Base-by-base conservation (phyloP, 2,888 invertebrate genomes). In the Endomychus coccineus region DNA sequence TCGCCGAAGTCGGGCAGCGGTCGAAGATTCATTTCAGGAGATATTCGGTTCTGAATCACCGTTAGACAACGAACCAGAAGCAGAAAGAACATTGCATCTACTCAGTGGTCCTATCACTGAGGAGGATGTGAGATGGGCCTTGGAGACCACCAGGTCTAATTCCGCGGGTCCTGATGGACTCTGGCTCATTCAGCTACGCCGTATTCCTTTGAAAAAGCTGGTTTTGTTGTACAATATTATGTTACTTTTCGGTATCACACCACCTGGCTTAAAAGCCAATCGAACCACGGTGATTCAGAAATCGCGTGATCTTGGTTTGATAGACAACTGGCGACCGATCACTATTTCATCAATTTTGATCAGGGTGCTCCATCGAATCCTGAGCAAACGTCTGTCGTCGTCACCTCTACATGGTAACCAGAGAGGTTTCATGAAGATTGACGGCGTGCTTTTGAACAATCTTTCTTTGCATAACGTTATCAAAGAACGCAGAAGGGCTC, bases 91-190 rank as follows among this genome's bases (percentile, higher is more conserved):
- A n/a, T n/a, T n/a, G n/a, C n/a, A n/a, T n/a, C n/a, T n/a, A n/a
- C n/a, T 19, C 27, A 9, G 11, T 16, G 10, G 0, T 1, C 36
- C 34, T 7, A 22, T 39, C 9, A 28, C 39, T 5, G 39, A 19
- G 15, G 24, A 25, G 7, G 43, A 45, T 4, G 16, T 45, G 1
- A 3, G 2, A 3, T 3, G n/a, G 2, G 22, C 27, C 1, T 15
- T 41, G 1, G 6, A 6, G 3, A 4, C 25, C 3, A 11, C 31
- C 3, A 22, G 21, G 14, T 28, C 42, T 0, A 9, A 27, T 2
- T 22, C 40, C 6, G 22, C 40, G 12, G 44, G 46, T 12, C 40
- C 38, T 10, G 42, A 44, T 25, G 37, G 40, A 1, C n/a, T 38
- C 4, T 13, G 7, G 2, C 12, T 39, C 9, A 1, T 12, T 6